Evolutionary conservation across 2,888 invertebrate species (phyloP).

Genomic region (Athetis lepigone): DNA sequence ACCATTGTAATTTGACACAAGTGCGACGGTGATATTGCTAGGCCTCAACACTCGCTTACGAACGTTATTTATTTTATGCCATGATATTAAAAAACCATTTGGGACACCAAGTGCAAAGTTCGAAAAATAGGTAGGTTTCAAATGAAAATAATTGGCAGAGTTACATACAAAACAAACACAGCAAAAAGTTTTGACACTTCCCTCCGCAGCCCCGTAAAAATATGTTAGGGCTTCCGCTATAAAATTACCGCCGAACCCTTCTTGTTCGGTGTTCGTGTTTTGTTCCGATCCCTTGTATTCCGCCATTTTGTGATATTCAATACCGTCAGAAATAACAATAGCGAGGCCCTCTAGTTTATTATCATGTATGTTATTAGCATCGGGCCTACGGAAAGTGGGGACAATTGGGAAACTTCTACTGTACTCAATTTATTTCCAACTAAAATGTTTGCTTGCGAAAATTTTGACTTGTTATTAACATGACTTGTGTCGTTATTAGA

Average conservation of each 20-base stretch:
- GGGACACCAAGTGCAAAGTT: conserved; percentile 8
- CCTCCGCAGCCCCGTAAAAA: conserved; percentile 67
- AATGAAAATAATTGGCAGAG: conserved; percentile 19
- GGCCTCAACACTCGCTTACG: too few relatives aligned
- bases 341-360: conserved; percentile 71
- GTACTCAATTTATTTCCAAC: conserved; percentile 47
- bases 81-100: conserved; percentile 2
- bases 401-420: conserved; percentile 54
- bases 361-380: conserved; percentile 73
- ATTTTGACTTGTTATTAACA: conserved; percentile 44
- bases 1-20: too few relatives aligned
- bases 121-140: conserved; percentile 26
- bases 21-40: too few relatives aligned
- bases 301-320: conserved; percentile 78
- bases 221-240: conserved; percentile 75
- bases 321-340: conserved; percentile 75
- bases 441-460: conserved; percentile 37
- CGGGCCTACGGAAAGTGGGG: conserved; percentile 58
- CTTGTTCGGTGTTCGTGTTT: conserved; percentile 68
- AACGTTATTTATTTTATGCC: too few relatives aligned
- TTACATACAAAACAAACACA: conserved; percentile 33
- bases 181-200: conserved; percentile 63
- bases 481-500: conserved; percentile 43
- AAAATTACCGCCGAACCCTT: conserved; percentile 73
- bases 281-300: conserved; percentile 68